A percentile compares a stretch with the other conserved stretches of the same genome.
Conservation (phyloP, 1,140 invertebrate genomes). For the Maniola jurtina region DNA sequence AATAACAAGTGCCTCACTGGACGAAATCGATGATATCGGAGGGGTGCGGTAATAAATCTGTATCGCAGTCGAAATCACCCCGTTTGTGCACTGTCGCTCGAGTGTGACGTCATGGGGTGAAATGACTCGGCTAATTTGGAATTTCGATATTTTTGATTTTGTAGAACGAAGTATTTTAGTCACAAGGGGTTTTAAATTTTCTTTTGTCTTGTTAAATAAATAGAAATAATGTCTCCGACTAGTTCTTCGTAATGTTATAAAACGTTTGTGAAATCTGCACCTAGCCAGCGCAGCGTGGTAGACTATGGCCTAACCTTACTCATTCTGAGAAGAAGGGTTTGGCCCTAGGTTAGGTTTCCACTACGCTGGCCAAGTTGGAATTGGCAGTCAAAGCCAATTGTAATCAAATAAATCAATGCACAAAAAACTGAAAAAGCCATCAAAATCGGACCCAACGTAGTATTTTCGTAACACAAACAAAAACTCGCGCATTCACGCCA, state of each 20-base stretch:
- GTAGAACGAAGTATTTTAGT: neutral
- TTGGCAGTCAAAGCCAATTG: too few species aligned
- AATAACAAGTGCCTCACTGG: conserved; percentile 11
- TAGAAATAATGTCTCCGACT: too few species aligned
- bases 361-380: too few species aligned
- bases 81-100: conserved; percentile 26
- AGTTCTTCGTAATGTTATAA: too few species aligned
- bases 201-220: neutral
- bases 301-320: too few species aligned
- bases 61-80: conserved; percentile 17
- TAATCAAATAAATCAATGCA: neutral
- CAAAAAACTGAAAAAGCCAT: neutral
- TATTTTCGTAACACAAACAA: conserved; percentile 26
- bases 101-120: conserved; percentile 24
- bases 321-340: too few species aligned
- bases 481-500: conserved; percentile 30
- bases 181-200: neutral
- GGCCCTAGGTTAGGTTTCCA: too few species aligned
- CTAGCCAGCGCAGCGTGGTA: too few species aligned
- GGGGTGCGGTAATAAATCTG: conserved; percentile 7
- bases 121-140: conserved; percentile 28
- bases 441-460: neutral
- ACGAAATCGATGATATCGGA: conserved; percentile 16
- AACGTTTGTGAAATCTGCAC: too few species aligned
- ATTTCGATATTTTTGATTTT: conserved; percentile 11